Evolutionary conservation across 2,797 vertebrate species (phyloP).

Genomic region (Sorex maritimensis): DNA sequence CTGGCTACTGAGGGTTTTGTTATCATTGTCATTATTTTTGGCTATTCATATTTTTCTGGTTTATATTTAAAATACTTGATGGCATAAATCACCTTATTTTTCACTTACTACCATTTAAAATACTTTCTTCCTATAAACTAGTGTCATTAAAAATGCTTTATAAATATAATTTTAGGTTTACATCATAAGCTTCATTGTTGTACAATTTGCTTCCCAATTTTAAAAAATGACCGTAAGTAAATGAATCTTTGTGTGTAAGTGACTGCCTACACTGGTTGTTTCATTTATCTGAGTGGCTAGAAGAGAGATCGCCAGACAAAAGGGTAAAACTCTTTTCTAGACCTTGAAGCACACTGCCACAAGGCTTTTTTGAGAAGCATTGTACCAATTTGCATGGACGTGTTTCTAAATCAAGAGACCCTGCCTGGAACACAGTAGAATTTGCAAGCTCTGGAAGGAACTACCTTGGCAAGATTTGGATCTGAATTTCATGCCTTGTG

Average conservation of each 20-base stretch:
- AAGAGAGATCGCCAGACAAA: not conserved
- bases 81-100: not conserved
- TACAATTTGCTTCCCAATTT: not conserved
- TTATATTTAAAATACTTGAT: conserved; percentile 19
- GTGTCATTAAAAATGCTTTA: conserved; percentile 15
- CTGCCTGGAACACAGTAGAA: not conserved
- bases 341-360: not conserved
- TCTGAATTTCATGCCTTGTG: not conserved
- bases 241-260: not conserved
- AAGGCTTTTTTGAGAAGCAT: not conserved
- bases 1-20: not conserved
- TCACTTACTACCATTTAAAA: not conserved
- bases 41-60: not conserved
- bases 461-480: not conserved
- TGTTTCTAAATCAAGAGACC: not conserved
- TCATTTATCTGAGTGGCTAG: not conserved
- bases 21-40: not conserved
- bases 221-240: not conserved
- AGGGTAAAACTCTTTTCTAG: not conserved
- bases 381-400: not conserved
- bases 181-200: not conserved
- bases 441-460: not conserved
- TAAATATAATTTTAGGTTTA: not conserved
- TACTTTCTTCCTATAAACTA: not conserved
- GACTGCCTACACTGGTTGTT: not conserved